Evolutionary conservation across 2,797 vertebrate genomes (phyloP).

Genomic region (Antrozous pallidus): DNA sequence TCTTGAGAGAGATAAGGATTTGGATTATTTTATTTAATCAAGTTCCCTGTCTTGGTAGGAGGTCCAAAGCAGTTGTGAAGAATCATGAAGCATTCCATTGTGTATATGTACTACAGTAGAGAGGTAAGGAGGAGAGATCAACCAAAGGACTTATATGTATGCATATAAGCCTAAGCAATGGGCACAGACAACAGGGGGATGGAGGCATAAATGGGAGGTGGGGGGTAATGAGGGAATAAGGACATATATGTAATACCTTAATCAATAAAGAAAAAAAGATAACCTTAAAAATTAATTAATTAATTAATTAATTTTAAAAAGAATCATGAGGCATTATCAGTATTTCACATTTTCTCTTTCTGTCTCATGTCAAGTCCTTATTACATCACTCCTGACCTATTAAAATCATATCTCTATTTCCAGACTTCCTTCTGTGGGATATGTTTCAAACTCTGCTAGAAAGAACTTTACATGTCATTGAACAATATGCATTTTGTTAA

Average conservation of each 20-base stretch:
- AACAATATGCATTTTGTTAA: neutral
- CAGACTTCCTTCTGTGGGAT: neutral
- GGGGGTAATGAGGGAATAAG: no score
- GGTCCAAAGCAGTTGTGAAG: neutral
- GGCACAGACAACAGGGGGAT: no score
- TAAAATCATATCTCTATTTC: neutral
- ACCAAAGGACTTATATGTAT: no score
- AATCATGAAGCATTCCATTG: neutral
- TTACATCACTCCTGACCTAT: neutral
- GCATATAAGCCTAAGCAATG: no score
- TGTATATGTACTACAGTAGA: no score
- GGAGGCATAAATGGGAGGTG: no score
- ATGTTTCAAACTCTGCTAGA: neutral
- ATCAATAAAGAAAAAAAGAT: no score
- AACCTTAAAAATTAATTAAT: no score
- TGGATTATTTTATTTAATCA: neutral
- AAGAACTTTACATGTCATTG: neutral
- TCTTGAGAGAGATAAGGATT: neutral
- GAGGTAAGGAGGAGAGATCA: no score
- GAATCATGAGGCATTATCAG: neutral
- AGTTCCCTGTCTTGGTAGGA: neutral
- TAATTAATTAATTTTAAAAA: no score
- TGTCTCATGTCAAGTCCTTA: neutral
- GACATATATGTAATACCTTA: no score
- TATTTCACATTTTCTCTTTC: neutral